Conservation (phyloP, 2,797 vertebrate genomes). For the Siniperca scherzeri region DNA sequence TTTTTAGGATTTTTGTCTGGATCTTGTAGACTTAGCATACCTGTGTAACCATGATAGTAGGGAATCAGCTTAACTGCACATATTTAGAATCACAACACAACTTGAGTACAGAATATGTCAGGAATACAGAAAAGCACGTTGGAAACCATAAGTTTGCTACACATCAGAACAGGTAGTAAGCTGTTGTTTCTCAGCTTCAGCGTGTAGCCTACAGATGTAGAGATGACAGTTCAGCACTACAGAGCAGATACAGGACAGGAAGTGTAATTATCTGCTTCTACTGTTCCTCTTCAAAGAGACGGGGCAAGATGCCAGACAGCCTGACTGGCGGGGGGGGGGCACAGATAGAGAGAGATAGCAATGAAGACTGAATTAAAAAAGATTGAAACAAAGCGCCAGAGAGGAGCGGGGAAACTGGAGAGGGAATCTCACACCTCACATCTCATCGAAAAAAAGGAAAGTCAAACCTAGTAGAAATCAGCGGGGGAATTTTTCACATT, state of each 20-base stretch:
- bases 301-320: conserved; percentile 68
- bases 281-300: conserved; percentile 80
- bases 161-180: conserved; percentile 38
- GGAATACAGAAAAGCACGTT: background rate
- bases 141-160: background rate
- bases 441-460: conserved; percentile 49
- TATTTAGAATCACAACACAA: background rate
- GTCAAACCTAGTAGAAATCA: conserved; percentile 63
- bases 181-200: conserved; percentile 48
- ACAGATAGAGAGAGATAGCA: conserved; percentile 27
- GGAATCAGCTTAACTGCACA: conserved; percentile 13
- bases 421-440: conserved; percentile 57
- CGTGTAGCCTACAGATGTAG: conserved; percentile 61
- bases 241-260: conserved; percentile 82
- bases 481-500: conserved; percentile 54
- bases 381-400: conserved; percentile 39
- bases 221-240: conserved; percentile 77
- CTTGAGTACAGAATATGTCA: conserved; percentile 2
- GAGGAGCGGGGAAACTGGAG: conserved; percentile 26
- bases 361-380: conserved; percentile 57
- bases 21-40: background rate
- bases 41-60: background rate
- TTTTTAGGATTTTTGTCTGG: background rate
- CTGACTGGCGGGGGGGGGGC: conserved; percentile 49
- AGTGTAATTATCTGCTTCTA: conserved; percentile 84